Conservation (phyloP, 2,888 invertebrate species). For the Nymphalis polychloros region DNA sequence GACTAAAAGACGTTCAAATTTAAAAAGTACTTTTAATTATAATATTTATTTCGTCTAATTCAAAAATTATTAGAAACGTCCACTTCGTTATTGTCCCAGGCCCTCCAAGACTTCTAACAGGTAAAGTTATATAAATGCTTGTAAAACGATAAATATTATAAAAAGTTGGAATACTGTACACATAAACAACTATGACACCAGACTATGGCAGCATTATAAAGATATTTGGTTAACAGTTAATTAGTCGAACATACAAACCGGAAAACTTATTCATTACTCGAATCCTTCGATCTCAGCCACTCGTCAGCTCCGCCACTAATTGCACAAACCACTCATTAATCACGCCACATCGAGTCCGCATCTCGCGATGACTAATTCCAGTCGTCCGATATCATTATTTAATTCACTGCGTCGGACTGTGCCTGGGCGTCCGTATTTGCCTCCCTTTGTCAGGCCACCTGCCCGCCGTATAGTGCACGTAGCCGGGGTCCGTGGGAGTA, state of each 20-base stretch:
- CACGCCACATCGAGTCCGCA: constrained; percentile 35
- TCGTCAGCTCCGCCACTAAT: constrained; percentile 25
- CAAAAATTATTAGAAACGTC: no score
- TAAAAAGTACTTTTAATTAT: no score
- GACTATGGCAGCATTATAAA: constrained; percentile 30
- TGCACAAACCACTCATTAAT: constrained; percentile 36
- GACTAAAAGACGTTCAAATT: no score
- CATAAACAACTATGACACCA: constrained; percentile 24
- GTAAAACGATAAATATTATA: no score
- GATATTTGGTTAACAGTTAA: constrained; percentile 31
- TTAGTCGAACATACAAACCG: constrained; percentile 29
- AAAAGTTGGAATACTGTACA: neutral
- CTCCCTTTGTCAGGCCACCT: constrained; percentile 82
- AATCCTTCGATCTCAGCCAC: constrained; percentile 19
- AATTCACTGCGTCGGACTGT: constrained; percentile 71
- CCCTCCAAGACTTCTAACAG: no score
- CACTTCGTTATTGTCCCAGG: no score
- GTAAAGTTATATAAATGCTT: no score
- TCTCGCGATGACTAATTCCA: constrained; percentile 26
- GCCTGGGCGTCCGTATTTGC: constrained; percentile 81
- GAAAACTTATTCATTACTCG: constrained; percentile 26
- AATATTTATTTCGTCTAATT: no score
- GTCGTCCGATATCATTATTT: constrained; percentile 26
- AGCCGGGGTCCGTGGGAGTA: constrained; percentile 88
- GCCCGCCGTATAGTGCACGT: constrained; percentile 86